Evolutionary conservation across 2,888 invertebrate species (phyloP), one percentile per base, ranked within the genome.

Genomic region (Eupsilia transversa): DNA sequence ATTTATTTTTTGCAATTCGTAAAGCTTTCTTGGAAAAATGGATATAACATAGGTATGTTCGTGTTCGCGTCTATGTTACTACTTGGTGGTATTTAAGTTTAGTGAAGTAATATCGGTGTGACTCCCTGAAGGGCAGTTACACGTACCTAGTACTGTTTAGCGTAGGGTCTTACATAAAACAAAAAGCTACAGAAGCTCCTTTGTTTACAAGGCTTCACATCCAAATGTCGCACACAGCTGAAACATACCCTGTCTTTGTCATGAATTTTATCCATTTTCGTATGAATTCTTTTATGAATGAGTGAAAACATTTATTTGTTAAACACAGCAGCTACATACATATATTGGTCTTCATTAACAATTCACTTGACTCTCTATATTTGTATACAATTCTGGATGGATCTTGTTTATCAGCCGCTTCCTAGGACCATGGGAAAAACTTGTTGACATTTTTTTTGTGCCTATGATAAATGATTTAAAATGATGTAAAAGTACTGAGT

Each of bases 1-100:
- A 77, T 80, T 72, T 59, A 61, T 57, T 73, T 82, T 78, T 65
- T 60, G 49, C 54, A 59, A 61, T 72, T 61, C 35, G n/a, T 35
- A 30, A 63, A 52, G 49, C 20, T 56, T 63, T 59, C 56, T 63
- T 60, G 17, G 27, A 35, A 54, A 54, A 64, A 41, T 56, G 35
- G 1, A 56, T 57, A 35, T 56, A 43, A 49, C 23, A 20, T 49
- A 43, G 23, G 7, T 35, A 14, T 3, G 20, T 33, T 10, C 4
- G n/a, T 17, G 0, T 64, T 30, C 4, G 14, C 5, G 14, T 63
- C 14, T 52, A 27, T 41, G 20, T 64, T 27, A 30, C 54, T 23
- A 23, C 27, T 59, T 17, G 23, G 35, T 46, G 27, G 41, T 49
- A 9, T 56, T 49, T 23, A n/a, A 41, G 56, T 72, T 66, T 33